Evolutionary conservation across 2,113 vertebrate species (phyloP), one percentile per base, ranked within the genome.

Genomic region (Sturnira hondurensis): DNA sequence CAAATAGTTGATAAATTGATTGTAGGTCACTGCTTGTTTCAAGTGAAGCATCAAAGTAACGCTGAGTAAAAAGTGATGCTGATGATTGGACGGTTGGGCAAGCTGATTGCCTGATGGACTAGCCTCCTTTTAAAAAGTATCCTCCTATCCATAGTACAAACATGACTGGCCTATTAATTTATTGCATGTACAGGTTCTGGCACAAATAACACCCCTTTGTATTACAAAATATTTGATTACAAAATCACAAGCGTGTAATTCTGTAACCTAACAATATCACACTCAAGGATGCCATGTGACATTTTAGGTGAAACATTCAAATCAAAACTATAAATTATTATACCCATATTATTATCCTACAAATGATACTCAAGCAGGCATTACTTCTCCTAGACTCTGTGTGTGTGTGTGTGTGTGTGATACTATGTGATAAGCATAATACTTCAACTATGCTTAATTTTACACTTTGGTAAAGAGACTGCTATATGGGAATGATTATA

Each of bases 1-100:
- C 78, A 73, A 92, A 68, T 67, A 52, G 20, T 92, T 89, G 73
- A 83, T 95, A 80, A 61, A 58, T 36, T 90, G 45, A 93, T 83
- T 96, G 96, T 93, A 92, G 63, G 84, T 78, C 84, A 86, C 13
- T 89, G 41, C 36, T 87, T 92, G 2, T 95, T 95, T 89, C 45
- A 89, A 15, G 52, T 41, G 67, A 89, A 93, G 65, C 38, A 67
- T 90, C n/a, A 77, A 45, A 45, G 36, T 93, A 92, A 77, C n/a
- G 58, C 38, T 83, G 56, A 96, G 89, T 86, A 31, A 73, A 93
- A 83, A 61, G 8, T 56, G 68, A n/a, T 82, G 14, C 20, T 41
- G 15, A 15, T 63, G 15, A 1, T 92, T 61, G 3, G 16, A 15
- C 43, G 9, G 1, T 92, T 61, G 4, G 16, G 15, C 43, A 56